Conservation (phyloP, 2,797 vertebrate species). For the Balearica regulorum region DNA sequence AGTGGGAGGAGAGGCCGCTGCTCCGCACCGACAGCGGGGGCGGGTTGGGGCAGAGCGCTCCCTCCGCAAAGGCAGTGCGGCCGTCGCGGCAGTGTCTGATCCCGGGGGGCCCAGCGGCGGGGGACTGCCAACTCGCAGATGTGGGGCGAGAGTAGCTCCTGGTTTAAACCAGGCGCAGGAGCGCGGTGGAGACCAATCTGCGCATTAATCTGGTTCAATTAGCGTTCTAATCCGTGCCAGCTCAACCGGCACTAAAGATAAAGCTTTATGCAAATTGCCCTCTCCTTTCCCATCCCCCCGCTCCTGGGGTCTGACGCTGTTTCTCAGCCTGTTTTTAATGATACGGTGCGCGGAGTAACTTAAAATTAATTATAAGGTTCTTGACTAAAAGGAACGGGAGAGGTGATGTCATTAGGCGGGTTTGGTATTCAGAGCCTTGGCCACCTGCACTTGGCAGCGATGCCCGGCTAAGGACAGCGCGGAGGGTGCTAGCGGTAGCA, state of each 20-base stretch:
- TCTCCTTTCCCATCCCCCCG: neutral
- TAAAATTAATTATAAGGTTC: slow-evolving; percentile 74
- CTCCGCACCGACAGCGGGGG: neutral
- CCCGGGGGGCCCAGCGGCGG: neutral
- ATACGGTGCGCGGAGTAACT: slow-evolving; percentile 62
- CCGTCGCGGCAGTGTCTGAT: neutral
- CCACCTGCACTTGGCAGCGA: neutral
- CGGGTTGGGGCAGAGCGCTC: no score
- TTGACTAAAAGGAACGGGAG: slow-evolving; percentile 43
- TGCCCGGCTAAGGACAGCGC: neutral
- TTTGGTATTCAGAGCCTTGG: neutral
- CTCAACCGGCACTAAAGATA: slow-evolving; percentile 48
- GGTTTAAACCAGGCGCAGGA: slow-evolving; percentile 28
- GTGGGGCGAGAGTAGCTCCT: neutral
- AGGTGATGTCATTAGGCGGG: neutral
- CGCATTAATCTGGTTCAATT: slow-evolving; percentile 64
- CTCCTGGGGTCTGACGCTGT: slow-evolving; percentile 23
- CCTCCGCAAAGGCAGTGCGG: neutral
- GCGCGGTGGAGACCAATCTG: slow-evolving; percentile 18
- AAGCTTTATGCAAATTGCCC: slow-evolving; percentile 73
- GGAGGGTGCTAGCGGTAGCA: neutral
- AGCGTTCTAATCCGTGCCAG: slow-evolving; percentile 58
- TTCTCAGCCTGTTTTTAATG: slow-evolving; percentile 64
- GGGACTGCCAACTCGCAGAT: neutral
- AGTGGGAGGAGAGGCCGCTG: neutral